phyloP scores from a whole-genome alignment of 2,113 vertebrate species.

The Turdus rufiventris region DNA sequence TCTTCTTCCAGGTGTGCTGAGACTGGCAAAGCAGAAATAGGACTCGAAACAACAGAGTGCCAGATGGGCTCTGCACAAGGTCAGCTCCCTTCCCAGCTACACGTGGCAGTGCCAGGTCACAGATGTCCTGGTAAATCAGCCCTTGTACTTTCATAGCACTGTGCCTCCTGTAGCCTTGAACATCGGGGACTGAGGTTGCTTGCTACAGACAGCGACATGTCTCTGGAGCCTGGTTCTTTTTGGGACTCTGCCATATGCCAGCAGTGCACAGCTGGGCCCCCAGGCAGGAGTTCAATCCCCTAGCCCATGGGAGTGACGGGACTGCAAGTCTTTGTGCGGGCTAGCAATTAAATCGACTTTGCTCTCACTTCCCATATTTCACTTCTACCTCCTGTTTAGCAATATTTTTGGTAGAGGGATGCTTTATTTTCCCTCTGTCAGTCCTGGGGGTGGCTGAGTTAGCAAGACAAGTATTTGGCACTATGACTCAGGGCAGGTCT shows the following conservation, averaged over 20 bases:
- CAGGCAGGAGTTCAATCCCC: not conserved
- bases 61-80: not conserved
- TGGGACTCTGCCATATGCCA: not conserved
- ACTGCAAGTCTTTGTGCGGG: not conserved
- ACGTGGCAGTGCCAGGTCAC: not conserved
- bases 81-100: not conserved
- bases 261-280: accelerated
- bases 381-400: not conserved
- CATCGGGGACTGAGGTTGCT: accelerated
- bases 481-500: conserved; percentile 17
- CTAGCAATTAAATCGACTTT: not conserved
- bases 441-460: not conserved
- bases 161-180: not conserved
- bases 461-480: not conserved
- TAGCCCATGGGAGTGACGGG: not conserved
- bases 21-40: not conserved
- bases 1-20: not conserved
- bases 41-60: not conserved
- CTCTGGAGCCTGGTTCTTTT: not conserved
- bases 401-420: not conserved
- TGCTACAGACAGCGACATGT: not conserved
- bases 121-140: not conserved
- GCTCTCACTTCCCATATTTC: not conserved
- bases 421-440: not conserved
- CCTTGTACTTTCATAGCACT: not conserved